Percentiles rank a stretch among this genome's conserved stretches.
Evolutionary conservation across 2,888 invertebrate species (phyloP).

Genomic region (Himalopsyche japonica): DNA sequence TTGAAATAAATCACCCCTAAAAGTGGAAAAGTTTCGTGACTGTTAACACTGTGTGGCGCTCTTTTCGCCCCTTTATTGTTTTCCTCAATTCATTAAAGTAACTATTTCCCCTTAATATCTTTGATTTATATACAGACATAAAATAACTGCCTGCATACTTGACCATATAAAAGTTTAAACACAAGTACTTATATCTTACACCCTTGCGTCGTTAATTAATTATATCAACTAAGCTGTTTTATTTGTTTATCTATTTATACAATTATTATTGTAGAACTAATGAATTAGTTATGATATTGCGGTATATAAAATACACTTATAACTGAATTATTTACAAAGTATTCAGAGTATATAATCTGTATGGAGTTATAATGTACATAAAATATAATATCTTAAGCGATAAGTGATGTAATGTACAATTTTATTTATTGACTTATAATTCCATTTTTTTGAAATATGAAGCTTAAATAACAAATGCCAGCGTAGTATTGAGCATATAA

Average conservation of each 20-base stretch:
- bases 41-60: conserved; percentile 16
- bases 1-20: conserved; percentile 26
- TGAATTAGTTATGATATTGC: neutral
- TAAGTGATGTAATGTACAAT: no score
- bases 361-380: no score
- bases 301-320: no score
- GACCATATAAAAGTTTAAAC: neutral
- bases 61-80: conserved; percentile 3
- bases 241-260: neutral
- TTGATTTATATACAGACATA: neutral
- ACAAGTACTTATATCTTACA: neutral
- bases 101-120: conserved; percentile 1
- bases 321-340: no score
- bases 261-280: neutral
- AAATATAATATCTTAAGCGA: no score
- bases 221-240: neutral
- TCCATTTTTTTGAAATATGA: no score
- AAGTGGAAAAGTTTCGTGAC: conserved; percentile 11
- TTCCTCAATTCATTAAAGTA: conserved; percentile 3
- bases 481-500: no score
- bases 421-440: no score
- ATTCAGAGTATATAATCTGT: no score
- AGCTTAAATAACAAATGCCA: no score
- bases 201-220: neutral
- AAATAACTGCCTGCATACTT: neutral